These are phyloP conservation scores for Drosophila kanapiae DNA, from an alignment of 1,140 invertebrate species.

Conservation along the genomic window DNA sequence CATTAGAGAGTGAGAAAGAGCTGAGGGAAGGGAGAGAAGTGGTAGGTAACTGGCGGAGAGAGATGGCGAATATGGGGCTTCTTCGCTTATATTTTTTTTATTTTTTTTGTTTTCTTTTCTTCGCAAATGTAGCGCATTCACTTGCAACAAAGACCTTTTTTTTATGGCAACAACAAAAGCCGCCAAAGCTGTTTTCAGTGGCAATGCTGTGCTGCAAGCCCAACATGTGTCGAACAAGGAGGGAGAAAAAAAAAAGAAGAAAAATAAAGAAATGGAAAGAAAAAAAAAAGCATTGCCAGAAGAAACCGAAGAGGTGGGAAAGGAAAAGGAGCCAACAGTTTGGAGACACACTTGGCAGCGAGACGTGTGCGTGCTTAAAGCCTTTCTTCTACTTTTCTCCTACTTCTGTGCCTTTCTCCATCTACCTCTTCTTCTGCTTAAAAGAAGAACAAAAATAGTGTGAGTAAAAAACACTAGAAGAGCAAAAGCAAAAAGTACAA, in stretches of 20 bases:
- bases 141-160: conserved; percentile 67
- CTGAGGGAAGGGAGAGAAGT: not conserved
- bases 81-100: conserved; percentile 1
- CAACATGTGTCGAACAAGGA: conserved; percentile 38
- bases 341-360: conserved; percentile 3
- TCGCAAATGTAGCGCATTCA: conserved; percentile 73
- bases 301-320: not conserved
- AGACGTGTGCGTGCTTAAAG: conserved; percentile 26
- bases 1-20: conserved; percentile 12
- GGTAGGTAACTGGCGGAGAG: not conserved
- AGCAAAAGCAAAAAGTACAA: conserved; percentile 3
- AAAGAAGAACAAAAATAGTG: not conserved
- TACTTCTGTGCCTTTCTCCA: conserved; percentile 4
- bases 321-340: not conserved
- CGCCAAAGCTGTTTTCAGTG: conserved; percentile 49
- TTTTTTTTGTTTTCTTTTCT: conserved; percentile 5
- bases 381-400: conserved; percentile 15
- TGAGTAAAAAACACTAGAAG: conserved; percentile 13
- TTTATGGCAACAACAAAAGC: conserved; percentile 55
- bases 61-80: conserved; percentile 3
- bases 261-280: conserved; percentile 14
- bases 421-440: not conserved
- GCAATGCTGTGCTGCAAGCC: conserved; percentile 36
- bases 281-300: conserved; percentile 6
- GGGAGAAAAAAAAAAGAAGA: not conserved